Conservation (phyloP, 1,140 invertebrate species). For the Camponotus pennsylvanicus region DNA sequence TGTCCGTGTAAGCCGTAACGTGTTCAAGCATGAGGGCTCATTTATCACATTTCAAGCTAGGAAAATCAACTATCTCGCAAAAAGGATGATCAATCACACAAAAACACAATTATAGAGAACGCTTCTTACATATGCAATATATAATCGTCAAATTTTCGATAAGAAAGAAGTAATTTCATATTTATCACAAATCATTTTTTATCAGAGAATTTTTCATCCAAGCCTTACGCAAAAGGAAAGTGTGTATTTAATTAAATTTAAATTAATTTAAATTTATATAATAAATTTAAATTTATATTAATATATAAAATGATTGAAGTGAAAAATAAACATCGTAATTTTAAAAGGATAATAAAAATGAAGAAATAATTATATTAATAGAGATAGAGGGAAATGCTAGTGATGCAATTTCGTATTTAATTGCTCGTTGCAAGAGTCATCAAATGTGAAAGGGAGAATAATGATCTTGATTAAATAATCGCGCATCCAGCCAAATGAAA, state of each 20-base stretch:
- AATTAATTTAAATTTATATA: neutral
- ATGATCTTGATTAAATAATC: constrained; percentile 38
- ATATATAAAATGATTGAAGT: neutral
- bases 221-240: neutral
- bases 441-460: constrained; percentile 22
- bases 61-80: constrained; percentile 20
- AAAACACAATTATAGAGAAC: neutral
- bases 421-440: neutral
- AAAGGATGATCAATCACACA: constrained; percentile 23
- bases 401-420: constrained; percentile 33
- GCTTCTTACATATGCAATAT: neutral
- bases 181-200: neutral
- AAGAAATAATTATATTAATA: neutral
- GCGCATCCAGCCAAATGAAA: neutral
- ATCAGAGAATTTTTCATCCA: neutral
- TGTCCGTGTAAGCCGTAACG: constrained; percentile 13
- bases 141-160: constrained; percentile 12
- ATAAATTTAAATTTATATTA: neutral
- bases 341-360: neutral
- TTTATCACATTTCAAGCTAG: constrained; percentile 28
- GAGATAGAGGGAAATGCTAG: neutral
- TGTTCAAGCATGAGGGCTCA: constrained; percentile 16
- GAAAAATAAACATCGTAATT: neutral
- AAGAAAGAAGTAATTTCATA: neutral
- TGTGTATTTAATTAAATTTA: neutral